A percentile compares a stretch with the other conserved stretches of the same genome.
Conservation (phyloP, 2,888 invertebrate species). For the Gastrophysa polygoni region DNA sequence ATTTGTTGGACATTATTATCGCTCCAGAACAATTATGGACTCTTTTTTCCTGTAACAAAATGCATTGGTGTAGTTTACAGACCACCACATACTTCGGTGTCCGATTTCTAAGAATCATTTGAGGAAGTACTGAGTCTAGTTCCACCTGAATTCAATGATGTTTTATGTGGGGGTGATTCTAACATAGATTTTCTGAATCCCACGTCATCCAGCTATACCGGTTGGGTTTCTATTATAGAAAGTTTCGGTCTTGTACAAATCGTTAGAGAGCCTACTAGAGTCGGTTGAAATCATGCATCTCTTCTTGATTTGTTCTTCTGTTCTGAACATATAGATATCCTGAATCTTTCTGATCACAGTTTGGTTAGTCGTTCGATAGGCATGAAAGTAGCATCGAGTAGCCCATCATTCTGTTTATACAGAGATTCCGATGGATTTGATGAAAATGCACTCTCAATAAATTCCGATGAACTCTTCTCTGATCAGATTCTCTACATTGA, state of each 20-base stretch:
- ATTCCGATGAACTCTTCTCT: not conserved
- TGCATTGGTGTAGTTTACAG: not conserved
- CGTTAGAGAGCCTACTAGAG: not conserved
- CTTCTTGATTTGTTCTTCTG: not conserved
- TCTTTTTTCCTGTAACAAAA: not conserved
- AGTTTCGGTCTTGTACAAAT: not conserved
- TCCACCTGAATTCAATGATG: not conserved
- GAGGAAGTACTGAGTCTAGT: not conserved
- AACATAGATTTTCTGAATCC: not conserved
- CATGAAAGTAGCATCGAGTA: not conserved
- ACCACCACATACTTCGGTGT: not conserved
- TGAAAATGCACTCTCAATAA: not conserved
- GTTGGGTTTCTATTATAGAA: not conserved
- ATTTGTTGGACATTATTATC: not conserved
- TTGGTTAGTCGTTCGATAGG: not conserved
- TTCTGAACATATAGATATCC: not conserved
- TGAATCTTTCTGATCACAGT: not conserved
- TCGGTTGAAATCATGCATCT: not conserved
- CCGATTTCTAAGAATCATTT: not conserved
- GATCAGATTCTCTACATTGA: not conserved
- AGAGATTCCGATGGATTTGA: not conserved
- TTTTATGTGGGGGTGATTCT: not conserved
- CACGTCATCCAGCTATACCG: not conserved
- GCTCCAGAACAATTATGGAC: not conserved
- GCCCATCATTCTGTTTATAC: not conserved